These are phyloP conservation scores for Disparrhopalites patrizii DNA, from an alignment of 2,888 invertebrate species.

Conservation along the genomic window DNA sequence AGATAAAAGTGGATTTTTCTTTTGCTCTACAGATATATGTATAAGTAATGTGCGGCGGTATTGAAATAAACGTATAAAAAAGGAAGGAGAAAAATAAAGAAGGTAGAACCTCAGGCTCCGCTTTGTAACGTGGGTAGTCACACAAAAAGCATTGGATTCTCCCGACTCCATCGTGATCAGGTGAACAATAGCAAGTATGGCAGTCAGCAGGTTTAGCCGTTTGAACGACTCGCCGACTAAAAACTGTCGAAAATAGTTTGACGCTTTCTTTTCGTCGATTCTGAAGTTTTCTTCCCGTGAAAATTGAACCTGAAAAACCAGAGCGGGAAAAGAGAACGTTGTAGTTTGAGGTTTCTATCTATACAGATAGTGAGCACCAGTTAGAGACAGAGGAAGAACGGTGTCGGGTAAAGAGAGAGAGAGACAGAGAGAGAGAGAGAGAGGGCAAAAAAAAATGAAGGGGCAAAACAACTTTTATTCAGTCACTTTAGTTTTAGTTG, in stretches of 20 bases:
- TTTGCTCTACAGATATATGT: no score
- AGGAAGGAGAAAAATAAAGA: neutral
- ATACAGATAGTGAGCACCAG: neutral
- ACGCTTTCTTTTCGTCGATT: slow-evolving; percentile 58
- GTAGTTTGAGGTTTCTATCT: no score
- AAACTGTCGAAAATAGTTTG: slow-evolving; percentile 63
- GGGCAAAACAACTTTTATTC: slow-evolving; percentile 26
- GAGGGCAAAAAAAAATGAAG: slow-evolving; percentile 12
- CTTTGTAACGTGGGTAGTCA: slow-evolving; percentile 52
- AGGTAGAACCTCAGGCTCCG: slow-evolving; percentile 34
- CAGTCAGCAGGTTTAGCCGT: slow-evolving; percentile 61
- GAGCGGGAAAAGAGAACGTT: slow-evolving; percentile 25
- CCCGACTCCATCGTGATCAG: slow-evolving; percentile 63
- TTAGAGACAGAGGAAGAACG: neutral
- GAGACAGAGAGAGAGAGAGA: slow-evolving; percentile 12
- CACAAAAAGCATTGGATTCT: slow-evolving; percentile 65
- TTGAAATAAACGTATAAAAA: neutral
- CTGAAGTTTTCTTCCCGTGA: slow-evolving; percentile 60
- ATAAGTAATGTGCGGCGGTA: neutral
- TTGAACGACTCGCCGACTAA: slow-evolving; percentile 63
- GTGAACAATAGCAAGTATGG: slow-evolving; percentile 67
- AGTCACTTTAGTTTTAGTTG: slow-evolving; percentile 25
- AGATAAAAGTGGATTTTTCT: slow-evolving; percentile 6
- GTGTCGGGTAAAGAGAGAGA: slow-evolving; percentile 1
- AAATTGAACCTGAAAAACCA: slow-evolving; percentile 57